Base-by-base conservation (phyloP, 2,888 invertebrate genomes). In the Salpingus planirostris region DNA sequence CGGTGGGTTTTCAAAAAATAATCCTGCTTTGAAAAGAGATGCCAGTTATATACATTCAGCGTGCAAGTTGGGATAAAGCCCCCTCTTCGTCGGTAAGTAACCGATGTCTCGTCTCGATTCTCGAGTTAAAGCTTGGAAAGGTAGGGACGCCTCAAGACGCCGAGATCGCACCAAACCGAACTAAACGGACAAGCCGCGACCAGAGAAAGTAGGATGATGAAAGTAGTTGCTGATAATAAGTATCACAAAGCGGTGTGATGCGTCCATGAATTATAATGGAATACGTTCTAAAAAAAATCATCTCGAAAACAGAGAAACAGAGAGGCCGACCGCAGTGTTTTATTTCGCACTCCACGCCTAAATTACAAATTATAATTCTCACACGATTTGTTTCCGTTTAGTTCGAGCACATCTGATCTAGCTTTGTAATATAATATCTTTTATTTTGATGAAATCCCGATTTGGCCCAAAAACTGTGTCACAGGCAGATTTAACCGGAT, bases 131-230 rank as follows among this genome's bases (percentile, higher is more conserved):
- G 42, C 11, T 33, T 33, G 38, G 42, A 41, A 43, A 47, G 46
- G 47, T 44, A 51, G 50, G 49, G 50, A 48, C 43, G 42, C 43
- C 44, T 10, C 36, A 47, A 44, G 37, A 34, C 29, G 36, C 36
- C 38, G 43, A 42, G 46, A 49, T 51, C 46, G 43, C 42, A 49
- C 43, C 49, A 54, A 46, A 49, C 53, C 48, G 51, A 53, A 47
- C n/a, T n/a, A n/a, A n/a, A n/a, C n/a, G n/a, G n/a, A n/a, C n/a
- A n/a, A n/a, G n/a, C n/a, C n/a, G 24, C 27, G 23, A 43, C 43
- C 46, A 48, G 53, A 54, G 55, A 55, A 55, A 55, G 55, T 55
- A 55, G 54, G 54, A 55, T 54, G 47, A 50, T 50, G 55, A 55
- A 55, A 55, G 55, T 55, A 49, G 55, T 50, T 47, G 47, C 52